Percentiles rank a stretch among this genome's conserved stretches.
Evolutionary conservation across 2,888 invertebrate genomes (phyloP).

Genomic region (Athalia circularis): DNA sequence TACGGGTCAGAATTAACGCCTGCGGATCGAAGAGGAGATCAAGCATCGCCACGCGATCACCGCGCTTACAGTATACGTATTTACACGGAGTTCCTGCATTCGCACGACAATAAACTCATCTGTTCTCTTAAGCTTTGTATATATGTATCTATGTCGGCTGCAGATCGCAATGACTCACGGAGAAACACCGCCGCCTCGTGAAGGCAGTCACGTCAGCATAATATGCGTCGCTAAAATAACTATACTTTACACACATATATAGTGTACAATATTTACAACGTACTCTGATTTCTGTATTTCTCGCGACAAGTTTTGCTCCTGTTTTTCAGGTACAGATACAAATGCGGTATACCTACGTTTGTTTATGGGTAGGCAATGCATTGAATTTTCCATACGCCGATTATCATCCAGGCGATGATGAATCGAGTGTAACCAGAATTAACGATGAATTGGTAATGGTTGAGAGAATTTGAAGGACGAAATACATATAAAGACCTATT

Average conservation of each 20-base stretch:
- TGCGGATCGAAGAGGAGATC: background rate
- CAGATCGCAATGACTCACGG: constrained; percentile 25
- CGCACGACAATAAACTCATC: constrained; percentile 42
- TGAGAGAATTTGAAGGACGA: no score
- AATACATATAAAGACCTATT: no score
- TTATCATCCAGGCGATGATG: no score
- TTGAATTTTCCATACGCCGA: no score
- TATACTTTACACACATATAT: no score
- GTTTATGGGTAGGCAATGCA: no score
- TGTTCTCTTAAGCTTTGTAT: constrained; percentile 11
- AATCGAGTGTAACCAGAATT: no score
- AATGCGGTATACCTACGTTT: no score
- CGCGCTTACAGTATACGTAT: background rate
- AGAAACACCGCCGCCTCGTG: constrained; percentile 24
- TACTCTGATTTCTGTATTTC: constrained; percentile 27
- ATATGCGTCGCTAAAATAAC: constrained; percentile 34
- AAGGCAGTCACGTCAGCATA: constrained; percentile 32
- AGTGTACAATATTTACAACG: no score
- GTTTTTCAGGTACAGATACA: no score
- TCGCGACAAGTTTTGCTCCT: background rate
- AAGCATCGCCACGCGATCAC: background rate
- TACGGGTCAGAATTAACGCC: constrained; percentile 15
- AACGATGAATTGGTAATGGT: no score
- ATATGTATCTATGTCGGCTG: no score
- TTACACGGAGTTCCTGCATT: constrained; percentile 4